Percentiles rank a stretch among this genome's conserved stretches.
Evolutionary conservation across 2,888 invertebrate species (phyloP).

Genomic region (Cyclophora albipunctata): DNA sequence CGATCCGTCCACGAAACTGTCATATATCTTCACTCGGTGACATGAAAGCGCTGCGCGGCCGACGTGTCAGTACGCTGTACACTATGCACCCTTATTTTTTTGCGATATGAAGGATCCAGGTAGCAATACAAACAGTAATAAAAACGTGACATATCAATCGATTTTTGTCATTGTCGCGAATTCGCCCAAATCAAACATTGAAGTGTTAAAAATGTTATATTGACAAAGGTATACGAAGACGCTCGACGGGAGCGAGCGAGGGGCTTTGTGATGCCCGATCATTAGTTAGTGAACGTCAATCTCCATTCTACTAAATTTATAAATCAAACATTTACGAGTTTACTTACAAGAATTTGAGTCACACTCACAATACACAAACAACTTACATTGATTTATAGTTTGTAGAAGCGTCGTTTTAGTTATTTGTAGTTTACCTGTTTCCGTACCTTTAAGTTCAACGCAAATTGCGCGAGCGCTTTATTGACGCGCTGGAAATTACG

Average conservation of each 20-base stretch:
- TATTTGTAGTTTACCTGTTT: slow-evolving; percentile 38
- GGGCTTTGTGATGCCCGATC: slow-evolving; percentile 53
- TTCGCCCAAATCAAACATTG: slow-evolving; percentile 73
- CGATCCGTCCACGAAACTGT: slow-evolving; percentile 50
- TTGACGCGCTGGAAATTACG: too few relatives aligned
- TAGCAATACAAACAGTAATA: slow-evolving; percentile 69
- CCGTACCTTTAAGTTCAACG: not conserved
- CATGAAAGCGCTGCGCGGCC: slow-evolving; percentile 35
- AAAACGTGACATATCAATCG: slow-evolving; percentile 72
- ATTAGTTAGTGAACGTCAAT: slow-evolving; percentile 68
- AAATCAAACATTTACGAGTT: slow-evolving; percentile 46
- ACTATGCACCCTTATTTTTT: slow-evolving; percentile 52
- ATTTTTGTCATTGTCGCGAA: slow-evolving; percentile 57
- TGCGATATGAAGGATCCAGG: slow-evolving; percentile 48
- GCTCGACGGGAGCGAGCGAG: slow-evolving; percentile 49
- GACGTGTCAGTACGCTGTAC: slow-evolving; percentile 37
- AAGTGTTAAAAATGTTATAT: slow-evolving; percentile 66
- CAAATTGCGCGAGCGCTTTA: too few relatives aligned
- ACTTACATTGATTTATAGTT: slow-evolving; percentile 2
- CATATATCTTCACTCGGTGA: slow-evolving; percentile 41
- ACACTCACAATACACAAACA: too few relatives aligned
- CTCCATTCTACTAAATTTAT: slow-evolving; percentile 42
- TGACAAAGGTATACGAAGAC: slow-evolving; percentile 57
- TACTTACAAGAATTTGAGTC: slow-evolving; percentile 44
- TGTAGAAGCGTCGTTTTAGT: too few relatives aligned